These are phyloP conservation scores for Lynx canadensis DNA, from an alignment of 2,113 vertebrate species.

Conservation along the genomic window DNA sequence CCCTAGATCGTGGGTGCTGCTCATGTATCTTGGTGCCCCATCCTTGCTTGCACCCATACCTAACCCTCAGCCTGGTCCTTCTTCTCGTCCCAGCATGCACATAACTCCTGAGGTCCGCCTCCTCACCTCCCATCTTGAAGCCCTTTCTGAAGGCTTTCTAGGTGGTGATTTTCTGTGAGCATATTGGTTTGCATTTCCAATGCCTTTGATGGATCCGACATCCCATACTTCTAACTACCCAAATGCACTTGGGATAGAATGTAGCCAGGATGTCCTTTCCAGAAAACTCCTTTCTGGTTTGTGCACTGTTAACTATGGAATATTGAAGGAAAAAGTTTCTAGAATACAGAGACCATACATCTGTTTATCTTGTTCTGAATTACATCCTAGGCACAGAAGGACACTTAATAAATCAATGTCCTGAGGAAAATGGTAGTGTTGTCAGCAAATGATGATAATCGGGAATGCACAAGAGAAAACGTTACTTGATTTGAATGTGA, in stretches of 20 bases:
- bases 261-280: not conserved
- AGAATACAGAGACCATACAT: not conserved
- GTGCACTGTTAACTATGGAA: not conserved
- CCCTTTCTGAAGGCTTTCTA: not conserved
- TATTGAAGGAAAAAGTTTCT: not conserved
- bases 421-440: not conserved
- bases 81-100: not conserved
- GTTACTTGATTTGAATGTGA: conserved; percentile 46
- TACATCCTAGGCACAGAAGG: conserved; percentile 6
- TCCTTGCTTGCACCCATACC: not conserved
- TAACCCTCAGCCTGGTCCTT: not conserved
- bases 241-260: not conserved
- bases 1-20: not conserved
- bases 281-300: conserved; percentile 24
- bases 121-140: not conserved
- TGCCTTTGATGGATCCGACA: not conserved
- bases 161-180: not conserved
- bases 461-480: not conserved
- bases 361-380: conserved; percentile 57
- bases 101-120: not conserved
- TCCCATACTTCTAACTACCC: not conserved
- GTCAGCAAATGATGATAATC: conserved; percentile 47
- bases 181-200: not conserved
- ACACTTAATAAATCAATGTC: conserved; percentile 62
- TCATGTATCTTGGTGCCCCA: not conserved